Conservation (phyloP, 2,797 vertebrate species). For the Falco berigora region DNA sequence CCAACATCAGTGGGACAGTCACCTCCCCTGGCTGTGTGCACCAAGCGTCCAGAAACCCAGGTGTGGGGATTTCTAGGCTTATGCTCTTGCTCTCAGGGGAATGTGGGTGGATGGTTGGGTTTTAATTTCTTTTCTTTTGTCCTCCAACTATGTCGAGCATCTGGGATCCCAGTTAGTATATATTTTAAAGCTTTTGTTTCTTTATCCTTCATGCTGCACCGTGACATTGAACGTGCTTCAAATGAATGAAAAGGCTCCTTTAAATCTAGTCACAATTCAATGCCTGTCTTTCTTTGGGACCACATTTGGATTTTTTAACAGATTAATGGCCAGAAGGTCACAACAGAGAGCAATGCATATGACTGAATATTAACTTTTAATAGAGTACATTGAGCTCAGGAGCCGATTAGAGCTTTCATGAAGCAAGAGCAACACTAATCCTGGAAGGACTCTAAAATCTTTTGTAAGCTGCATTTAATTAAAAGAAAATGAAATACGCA, state of each 20-base stretch:
- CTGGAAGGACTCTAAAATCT: constrained; percentile 39
- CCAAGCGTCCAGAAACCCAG: not conserved
- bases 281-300: constrained; percentile 14
- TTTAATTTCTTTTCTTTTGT: not conserved
- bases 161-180: not conserved
- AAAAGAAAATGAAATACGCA: constrained; percentile 30
- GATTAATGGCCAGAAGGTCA: constrained; percentile 34
- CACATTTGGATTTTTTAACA: constrained; percentile 14
- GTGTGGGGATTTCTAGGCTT: not conserved
- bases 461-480: constrained; percentile 52
- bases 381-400: not conserved
- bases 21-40: not conserved
- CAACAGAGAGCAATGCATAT: not conserved
- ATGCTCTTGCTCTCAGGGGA: not conserved
- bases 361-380: constrained; percentile 19
- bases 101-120: not conserved
- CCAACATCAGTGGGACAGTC: not conserved
- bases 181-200: constrained; percentile 20
- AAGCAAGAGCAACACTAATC: not conserved
- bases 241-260: not conserved
- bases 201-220: not conserved
- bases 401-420: not conserved
- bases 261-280: not conserved
- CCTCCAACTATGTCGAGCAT: not conserved
- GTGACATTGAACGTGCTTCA: constrained; percentile 13